Base-by-base conservation (phyloP, 2,797 vertebrate species). In the Argentina silus region DNA sequence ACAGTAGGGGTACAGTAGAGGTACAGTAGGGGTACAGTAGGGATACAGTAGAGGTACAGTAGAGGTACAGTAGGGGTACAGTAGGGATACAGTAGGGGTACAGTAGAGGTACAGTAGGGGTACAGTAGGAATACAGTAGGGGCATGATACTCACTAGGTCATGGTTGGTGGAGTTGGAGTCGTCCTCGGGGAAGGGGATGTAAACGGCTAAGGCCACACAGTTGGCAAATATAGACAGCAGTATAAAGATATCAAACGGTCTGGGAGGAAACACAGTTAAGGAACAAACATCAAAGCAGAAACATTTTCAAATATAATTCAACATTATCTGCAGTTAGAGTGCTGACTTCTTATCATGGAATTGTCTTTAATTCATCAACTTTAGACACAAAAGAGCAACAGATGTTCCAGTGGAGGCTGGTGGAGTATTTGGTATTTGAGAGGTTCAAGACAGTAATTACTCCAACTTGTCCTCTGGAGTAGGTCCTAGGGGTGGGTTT, bases 181-280 rank as follows among this genome's bases (percentile, higher is more conserved):
- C 98, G 80, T 99, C 98, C 94, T 97, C 96, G 74, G 98, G 98
- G 89, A 99, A 99, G 82, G 98, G 98, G 94, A 99, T 97, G 93
- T 98, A 99, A 93, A 99, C 95, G 95, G 98, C 98, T 98, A 99
- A 98, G 96, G 98, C 98, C 96, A 99, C 97, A 91, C 98, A 99
- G 95, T 99, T 99, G 94, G 97, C 98, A 97, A 99, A 99, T 95
- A 99, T 99, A 92, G 97, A 96, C 91, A 99, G 90, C 86, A 99
- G 93, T 96, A 99, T 99, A 96, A 99, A 99, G 95, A 98, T 95
- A 97, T 99, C 97, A 96, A 99, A 99, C 78, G 98, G 97, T 96
- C 97, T 99, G 94, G 82, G 90, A 80, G 66, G 43, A 60, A 7
- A 64, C 64, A 81, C 60, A 47, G 91, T 98, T 94, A 97, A 97